Evolutionary conservation across 2,113 vertebrate genomes (phyloP).

Genomic region (Delphinapterus leucas): DNA sequence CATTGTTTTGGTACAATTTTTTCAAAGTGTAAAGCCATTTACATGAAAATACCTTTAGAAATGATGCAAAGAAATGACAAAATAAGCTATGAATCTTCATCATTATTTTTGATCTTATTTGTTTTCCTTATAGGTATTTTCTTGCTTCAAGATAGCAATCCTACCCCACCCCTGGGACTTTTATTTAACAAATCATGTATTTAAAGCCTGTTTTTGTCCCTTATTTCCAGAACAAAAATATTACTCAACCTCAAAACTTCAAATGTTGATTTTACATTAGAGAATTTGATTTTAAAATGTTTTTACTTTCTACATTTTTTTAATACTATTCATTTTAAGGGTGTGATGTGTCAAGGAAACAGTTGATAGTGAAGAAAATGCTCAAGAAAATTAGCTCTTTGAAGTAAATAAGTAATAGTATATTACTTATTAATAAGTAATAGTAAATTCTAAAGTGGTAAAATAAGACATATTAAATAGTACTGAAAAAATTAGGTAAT

Average conservation of each 20-base stretch:
- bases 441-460: not conserved
- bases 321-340: not conserved
- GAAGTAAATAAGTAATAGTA: not conserved
- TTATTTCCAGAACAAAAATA: not conserved
- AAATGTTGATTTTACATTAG: not conserved
- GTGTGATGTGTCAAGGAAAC: not conserved
- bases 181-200: not conserved
- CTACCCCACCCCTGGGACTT: not conserved
- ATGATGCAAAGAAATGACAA: not conserved
- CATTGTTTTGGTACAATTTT: not conserved
- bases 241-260: not conserved
- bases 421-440: too few relatives aligned
- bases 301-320: not conserved
- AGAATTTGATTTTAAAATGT: not conserved
- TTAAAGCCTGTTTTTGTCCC: not conserved
- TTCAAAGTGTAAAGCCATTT: not conserved
- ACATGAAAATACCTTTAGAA: not conserved
- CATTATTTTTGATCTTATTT: constrained; percentile 25
- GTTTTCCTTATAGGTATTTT: not conserved
- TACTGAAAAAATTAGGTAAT: not conserved
- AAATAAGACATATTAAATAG: not conserved
- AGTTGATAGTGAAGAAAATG: not conserved
- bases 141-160: not conserved
- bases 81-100: not conserved
- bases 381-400: not conserved